Evolutionary conservation across 1,140 invertebrate species (phyloP).

Genomic region (Drosophila biarmipes): DNA sequence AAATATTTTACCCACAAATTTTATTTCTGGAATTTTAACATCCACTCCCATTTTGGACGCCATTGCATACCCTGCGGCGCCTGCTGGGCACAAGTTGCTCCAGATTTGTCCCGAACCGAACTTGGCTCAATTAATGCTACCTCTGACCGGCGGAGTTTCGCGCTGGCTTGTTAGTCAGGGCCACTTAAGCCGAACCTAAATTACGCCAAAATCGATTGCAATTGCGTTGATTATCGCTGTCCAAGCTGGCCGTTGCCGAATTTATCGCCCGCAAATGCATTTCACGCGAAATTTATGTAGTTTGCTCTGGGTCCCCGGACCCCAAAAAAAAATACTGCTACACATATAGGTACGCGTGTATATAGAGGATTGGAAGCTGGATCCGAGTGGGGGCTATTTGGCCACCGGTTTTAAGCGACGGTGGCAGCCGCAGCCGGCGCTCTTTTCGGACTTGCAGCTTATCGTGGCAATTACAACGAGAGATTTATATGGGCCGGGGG

Average conservation of each 20-base stretch:
- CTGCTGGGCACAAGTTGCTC: slow-evolving; percentile 10
- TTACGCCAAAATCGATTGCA: slow-evolving; percentile 82
- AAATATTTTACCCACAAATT: too few species aligned
- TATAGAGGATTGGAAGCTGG: slow-evolving; percentile 34
- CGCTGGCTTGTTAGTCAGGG: slow-evolving; percentile 50
- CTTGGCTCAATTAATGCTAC: slow-evolving; percentile 17
- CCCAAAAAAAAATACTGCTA: slow-evolving; percentile 34
- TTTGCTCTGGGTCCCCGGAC: slow-evolving; percentile 29
- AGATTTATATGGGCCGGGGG: slow-evolving; percentile 69
- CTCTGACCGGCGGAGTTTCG: slow-evolving; percentile 19
- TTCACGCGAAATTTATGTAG: slow-evolving; percentile 81
- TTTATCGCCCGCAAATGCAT: slow-evolving; percentile 79
- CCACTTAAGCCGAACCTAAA: slow-evolving; percentile 80
- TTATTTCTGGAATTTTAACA: too few species aligned
- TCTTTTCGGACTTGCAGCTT: slow-evolving; percentile 51
- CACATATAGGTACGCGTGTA: slow-evolving; percentile 26
- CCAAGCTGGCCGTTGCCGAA: slow-evolving; percentile 65
- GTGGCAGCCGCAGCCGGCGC: slow-evolving; percentile 45
- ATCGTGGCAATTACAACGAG: slow-evolving; percentile 78
- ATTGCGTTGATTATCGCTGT: slow-evolving; percentile 81
- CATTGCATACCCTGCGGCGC: neutral
- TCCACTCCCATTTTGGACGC: neutral
- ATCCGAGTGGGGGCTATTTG: slow-evolving; percentile 47
- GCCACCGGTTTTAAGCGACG: slow-evolving; percentile 77
- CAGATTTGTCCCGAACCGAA: slow-evolving; percentile 9